A percentile compares a stretch with the other conserved stretches of the same genome.
Conservation (phyloP, 2,888 invertebrate genomes). For the Tetramorium bicarinatum region DNA sequence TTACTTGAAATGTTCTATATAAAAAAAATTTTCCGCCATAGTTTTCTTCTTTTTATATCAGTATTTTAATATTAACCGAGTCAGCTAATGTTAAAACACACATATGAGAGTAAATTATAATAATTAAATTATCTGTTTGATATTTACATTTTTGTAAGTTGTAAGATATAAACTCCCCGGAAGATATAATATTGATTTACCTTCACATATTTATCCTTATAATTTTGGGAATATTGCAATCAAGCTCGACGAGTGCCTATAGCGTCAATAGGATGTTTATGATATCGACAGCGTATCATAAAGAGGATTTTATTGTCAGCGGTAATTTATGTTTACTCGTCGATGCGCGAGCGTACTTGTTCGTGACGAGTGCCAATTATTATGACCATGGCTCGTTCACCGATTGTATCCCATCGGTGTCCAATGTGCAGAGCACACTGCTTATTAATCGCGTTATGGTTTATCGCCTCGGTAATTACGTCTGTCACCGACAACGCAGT, state of each 20-base stretch:
- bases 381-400: background rate
- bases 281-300: conserved; percentile 25
- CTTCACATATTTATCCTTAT: background rate
- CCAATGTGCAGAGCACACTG: conserved; percentile 31
- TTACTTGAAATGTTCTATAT: background rate
- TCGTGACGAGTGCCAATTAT: conserved; percentile 52
- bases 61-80: background rate
- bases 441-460: conserved; percentile 75
- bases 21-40: background rate
- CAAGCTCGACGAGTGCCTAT: background rate
- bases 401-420: conserved; percentile 43
- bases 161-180: background rate
- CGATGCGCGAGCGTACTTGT: conserved; percentile 33
- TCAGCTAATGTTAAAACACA: background rate
- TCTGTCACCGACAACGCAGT: conserved; percentile 51
- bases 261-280: background rate
- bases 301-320: conserved; percentile 35
- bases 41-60: background rate
- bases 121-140: background rate
- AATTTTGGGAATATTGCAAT: background rate
- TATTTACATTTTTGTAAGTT: background rate
- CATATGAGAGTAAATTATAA: background rate
- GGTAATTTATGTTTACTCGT: conserved; percentile 47
- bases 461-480: conserved; percentile 73
- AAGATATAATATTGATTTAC: background rate